Conservation (phyloP, 2,113 vertebrate species). For the Leucoraja erinaceus region DNA sequence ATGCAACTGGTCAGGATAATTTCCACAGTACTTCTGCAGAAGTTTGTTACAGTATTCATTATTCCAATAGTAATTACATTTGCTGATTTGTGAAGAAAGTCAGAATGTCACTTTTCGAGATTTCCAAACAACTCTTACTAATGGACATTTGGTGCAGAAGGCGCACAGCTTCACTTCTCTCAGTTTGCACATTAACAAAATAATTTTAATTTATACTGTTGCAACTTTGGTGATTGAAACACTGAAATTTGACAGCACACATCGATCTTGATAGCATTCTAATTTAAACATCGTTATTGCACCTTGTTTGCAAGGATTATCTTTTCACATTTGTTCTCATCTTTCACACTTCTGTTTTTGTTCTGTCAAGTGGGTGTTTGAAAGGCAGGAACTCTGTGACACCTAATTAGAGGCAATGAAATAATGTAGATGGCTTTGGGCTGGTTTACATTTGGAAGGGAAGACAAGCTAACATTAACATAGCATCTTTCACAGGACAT, state of each 20-base stretch:
- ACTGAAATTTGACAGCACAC: neutral
- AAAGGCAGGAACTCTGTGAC: constrained; percentile 20
- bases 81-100: neutral
- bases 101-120: neutral
- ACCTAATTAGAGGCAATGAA: constrained; percentile 28
- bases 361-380: constrained; percentile 35
- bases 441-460: neutral
- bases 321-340: constrained; percentile 26
- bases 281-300: constrained; percentile 21
- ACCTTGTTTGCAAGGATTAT: neutral
- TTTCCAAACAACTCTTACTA: neutral
- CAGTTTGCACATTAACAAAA: neutral
- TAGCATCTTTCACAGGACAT: neutral
- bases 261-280: neutral
- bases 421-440: neutral
- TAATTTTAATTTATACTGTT: neutral
- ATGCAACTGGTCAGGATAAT: no score
- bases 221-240: neutral
- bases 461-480: neutral
- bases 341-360: constrained; percentile 36
- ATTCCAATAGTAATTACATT: no score
- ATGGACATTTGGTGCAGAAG: neutral
- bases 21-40: no score
- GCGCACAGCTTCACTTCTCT: neutral
- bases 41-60: no score